Evolutionary conservation across 1,140 invertebrate species (phyloP).

Genomic region (Atta colombica): DNA sequence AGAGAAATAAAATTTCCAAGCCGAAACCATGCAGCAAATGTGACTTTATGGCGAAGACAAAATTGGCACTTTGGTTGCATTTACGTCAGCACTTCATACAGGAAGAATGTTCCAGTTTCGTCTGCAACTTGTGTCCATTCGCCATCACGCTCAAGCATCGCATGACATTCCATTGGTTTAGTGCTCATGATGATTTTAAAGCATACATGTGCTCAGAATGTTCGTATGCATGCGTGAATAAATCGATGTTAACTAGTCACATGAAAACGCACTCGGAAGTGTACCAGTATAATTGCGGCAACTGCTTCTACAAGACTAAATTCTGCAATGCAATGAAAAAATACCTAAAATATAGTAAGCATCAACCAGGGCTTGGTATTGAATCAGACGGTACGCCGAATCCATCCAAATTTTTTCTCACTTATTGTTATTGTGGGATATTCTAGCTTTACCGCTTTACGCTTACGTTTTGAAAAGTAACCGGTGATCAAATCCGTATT

Average conservation of each 20-base stretch:
- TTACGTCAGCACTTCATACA: neutral
- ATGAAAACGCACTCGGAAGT: constrained; percentile 99
- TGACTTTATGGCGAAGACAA: neutral
- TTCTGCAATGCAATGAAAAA: constrained; percentile 99
- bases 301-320: constrained; percentile 98
- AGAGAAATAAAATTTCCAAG: neutral
- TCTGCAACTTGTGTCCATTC: neutral
- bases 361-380: constrained; percentile 94
- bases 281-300: constrained; percentile 97
- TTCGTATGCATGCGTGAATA: constrained; percentile 98
- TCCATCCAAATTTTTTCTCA: constrained; percentile 82
- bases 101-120: neutral
- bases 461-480: constrained; percentile 7
- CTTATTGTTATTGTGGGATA: neutral
- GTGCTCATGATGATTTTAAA: constrained; percentile 98
- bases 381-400: constrained; percentile 96
- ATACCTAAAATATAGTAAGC: constrained; percentile 92
- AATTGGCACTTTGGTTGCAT: neutral
- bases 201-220: constrained; percentile 97
- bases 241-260: constrained; percentile 99
- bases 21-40: neutral
- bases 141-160: constrained; percentile 99
- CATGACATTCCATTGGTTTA: constrained; percentile 96
- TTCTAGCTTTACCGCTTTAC: neutral
- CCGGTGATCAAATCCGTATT: neutral